phyloP scores from a whole-genome alignment of 2,797 vertebrate species.

The Phataginus tricuspis region DNA sequence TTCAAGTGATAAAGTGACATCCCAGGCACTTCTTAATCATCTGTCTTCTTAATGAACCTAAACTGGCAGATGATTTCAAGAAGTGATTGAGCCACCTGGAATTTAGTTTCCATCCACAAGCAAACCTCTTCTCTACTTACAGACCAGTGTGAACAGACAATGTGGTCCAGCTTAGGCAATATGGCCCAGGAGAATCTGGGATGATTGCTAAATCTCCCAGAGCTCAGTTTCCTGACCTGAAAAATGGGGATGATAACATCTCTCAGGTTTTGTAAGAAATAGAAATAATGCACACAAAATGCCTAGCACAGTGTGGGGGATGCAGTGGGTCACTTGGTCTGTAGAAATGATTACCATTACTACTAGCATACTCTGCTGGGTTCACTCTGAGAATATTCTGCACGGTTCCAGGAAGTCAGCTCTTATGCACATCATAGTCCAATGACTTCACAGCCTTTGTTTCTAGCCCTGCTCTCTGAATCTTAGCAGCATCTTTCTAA shows the following conservation, averaged over 20 bases:
- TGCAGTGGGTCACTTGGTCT: fast-evolving
- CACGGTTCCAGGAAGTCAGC: neutral
- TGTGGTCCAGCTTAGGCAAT: neutral
- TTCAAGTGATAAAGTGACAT: neutral
- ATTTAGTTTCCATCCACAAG: neutral
- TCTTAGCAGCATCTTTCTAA: neutral
- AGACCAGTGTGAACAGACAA: neutral
- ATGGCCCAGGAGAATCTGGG: neutral
- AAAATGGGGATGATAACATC: neutral
- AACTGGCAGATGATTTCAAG: conserved; percentile 16
- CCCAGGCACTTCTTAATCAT: neutral
- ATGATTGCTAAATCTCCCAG: neutral
- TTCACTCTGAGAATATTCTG: fast-evolving
- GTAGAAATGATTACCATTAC: neutral
- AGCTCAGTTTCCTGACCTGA: neutral
- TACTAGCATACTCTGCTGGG: neutral
- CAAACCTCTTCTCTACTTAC: neutral
- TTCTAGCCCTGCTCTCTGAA: neutral
- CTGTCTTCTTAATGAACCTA: conserved; percentile 28
- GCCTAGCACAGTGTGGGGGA: neutral
- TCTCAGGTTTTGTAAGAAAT: neutral
- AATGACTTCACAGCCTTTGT: neutral
- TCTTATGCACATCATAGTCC: fast-evolving
- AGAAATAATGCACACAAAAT: neutral
- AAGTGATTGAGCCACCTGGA: neutral